Percentiles rank a stretch among this genome's conserved stretches.
Evolutionary conservation across 2,113 vertebrate species (phyloP).

Genomic region (Xiphophorus hellerii): DNA sequence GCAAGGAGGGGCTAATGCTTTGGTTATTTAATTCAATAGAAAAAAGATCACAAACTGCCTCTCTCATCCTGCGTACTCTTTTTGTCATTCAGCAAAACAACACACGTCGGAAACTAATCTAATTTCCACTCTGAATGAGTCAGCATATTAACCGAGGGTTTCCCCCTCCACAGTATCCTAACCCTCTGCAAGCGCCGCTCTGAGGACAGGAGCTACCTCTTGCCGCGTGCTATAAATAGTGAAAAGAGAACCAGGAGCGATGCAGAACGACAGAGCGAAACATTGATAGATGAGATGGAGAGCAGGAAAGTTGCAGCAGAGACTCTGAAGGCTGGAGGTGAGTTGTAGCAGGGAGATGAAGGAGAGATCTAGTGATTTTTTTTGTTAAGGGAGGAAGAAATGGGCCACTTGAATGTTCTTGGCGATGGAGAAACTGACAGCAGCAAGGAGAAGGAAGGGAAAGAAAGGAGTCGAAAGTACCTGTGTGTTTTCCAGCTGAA

Average conservation of each 20-base stretch:
- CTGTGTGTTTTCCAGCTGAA: slow-evolving; percentile 39
- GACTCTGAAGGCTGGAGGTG: slow-evolving; percentile 17
- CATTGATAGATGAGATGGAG: slow-evolving; percentile 27
- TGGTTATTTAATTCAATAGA: too few relatives aligned
- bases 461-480: slow-evolving; percentile 15
- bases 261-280: slow-evolving; percentile 40
- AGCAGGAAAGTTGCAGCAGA: neutral
- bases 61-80: too few relatives aligned
- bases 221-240: slow-evolving; percentile 56
- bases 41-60: too few relatives aligned
- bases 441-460: neutral
- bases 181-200: slow-evolving; percentile 9
- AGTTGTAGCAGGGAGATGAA: neutral
- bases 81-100: neutral
- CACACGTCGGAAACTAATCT: neutral
- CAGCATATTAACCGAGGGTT: neutral
- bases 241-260: slow-evolving; percentile 44
- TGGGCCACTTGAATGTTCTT: slow-evolving; percentile 7
- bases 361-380: too few relatives aligned
- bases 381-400: slow-evolving; percentile 2
- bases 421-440: slow-evolving; percentile 1
- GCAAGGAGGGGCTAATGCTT: too few relatives aligned
- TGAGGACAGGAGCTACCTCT: slow-evolving; percentile 39
- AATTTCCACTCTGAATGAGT: neutral
- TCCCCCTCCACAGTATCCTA: neutral